phyloP scores from a whole-genome alignment of 2,888 invertebrate genomes.

The Apamea anceps region DNA sequence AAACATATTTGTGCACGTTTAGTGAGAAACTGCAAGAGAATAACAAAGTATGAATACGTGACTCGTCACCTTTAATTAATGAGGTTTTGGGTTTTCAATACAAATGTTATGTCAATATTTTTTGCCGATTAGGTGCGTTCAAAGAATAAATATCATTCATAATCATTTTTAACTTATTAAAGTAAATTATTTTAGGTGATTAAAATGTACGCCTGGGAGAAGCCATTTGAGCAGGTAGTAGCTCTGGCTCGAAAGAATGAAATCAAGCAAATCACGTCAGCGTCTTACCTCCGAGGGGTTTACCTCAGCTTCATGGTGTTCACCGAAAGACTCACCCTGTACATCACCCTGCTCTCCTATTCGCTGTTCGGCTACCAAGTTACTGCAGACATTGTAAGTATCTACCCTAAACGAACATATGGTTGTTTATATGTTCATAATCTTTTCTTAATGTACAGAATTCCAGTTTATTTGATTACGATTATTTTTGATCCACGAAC shows the following conservation, averaged over 20 bases:
- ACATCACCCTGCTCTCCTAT: slow-evolving; percentile 94
- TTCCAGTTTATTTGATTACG: neutral
- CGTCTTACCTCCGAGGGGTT: slow-evolving; percentile 92
- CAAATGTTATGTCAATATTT: slow-evolving; percentile 1
- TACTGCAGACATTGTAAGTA: slow-evolving; percentile 90
- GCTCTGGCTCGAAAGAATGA: slow-evolving; percentile 93
- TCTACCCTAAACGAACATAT: neutral
- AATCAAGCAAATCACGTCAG: slow-evolving; percentile 91
- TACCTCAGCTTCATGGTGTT: slow-evolving; percentile 94
- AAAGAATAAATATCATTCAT: neutral
- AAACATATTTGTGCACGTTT: slow-evolving; percentile 19
- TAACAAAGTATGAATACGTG: slow-evolving; percentile 22
- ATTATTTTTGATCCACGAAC: neutral
- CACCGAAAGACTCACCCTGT: slow-evolving; percentile 95
- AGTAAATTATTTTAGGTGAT: slow-evolving; percentile 92
- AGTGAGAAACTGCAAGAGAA: slow-evolving; percentile 22
- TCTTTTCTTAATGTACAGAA: neutral
- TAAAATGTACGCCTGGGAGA: slow-evolving; percentile 99
- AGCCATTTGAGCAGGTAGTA: slow-evolving; percentile 96
- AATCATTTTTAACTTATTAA: neutral
- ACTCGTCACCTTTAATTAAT: slow-evolving; percentile 5
- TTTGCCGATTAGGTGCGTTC: neutral
- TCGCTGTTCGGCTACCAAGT: slow-evolving; percentile 92
- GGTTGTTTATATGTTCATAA: neutral
- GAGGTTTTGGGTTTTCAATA: slow-evolving; percentile 5